Conservation (phyloP, 2,113 vertebrate genomes). For the Dryoscopus gambensis region DNA sequence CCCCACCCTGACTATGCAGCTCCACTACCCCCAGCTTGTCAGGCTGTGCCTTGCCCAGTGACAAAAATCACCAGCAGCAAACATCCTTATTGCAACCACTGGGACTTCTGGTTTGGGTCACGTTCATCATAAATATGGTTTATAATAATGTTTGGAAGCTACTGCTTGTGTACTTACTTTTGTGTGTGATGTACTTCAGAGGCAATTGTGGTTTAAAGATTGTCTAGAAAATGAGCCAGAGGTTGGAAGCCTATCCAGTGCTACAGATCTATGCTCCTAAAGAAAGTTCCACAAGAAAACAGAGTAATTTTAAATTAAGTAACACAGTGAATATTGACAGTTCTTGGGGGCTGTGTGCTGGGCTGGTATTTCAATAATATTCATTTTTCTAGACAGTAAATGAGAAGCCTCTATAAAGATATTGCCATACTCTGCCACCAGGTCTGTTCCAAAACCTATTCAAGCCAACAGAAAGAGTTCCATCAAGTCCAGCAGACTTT, state of each 20-base stretch:
- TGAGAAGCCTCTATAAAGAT: neutral
- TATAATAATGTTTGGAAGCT: neutral
- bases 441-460: neutral
- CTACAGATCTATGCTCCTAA: neutral
- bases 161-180: neutral
- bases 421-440: neutral
- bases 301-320: neutral
- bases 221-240: neutral
- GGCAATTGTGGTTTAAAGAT: neutral
- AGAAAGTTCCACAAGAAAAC: conserved; percentile 9
- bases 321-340: neutral
- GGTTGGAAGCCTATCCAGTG: neutral
- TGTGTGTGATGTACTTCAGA: neutral
- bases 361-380: neutral
- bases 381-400: neutral
- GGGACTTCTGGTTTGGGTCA: neutral
- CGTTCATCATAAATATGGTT: neutral
- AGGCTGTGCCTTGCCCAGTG: neutral
- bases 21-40: neutral
- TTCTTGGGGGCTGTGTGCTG: neutral
- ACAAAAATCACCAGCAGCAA: neutral
- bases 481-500: neutral
- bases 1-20: neutral
- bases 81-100: fast-evolving
- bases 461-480: neutral